phyloP scores from a whole-genome alignment of 2,888 invertebrate species.

The Balanococcus diminutus region DNA sequence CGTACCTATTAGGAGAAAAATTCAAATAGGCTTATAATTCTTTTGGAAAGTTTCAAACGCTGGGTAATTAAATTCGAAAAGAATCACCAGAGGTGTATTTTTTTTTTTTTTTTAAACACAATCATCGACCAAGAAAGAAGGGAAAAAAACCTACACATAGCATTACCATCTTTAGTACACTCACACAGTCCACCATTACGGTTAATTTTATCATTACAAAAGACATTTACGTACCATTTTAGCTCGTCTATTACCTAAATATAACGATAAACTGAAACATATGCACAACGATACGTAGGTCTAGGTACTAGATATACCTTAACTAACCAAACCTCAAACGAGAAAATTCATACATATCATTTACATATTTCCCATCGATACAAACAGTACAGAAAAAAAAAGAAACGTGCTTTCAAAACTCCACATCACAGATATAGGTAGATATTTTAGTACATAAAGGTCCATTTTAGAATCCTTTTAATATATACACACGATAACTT shows the following conservation, averaged over 20 bases:
- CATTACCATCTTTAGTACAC: background rate
- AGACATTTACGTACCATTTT: conserved; percentile 16
- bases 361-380: conserved; percentile 23
- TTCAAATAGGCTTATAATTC: background rate
- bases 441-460: background rate
- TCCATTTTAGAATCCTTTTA: background rate
- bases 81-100: background rate
- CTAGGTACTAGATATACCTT: background rate
- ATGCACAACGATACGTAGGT: background rate
- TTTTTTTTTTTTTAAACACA: background rate
- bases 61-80: background rate
- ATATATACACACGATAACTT: too few species aligned
- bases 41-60: background rate
- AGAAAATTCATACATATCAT: conserved; percentile 10
- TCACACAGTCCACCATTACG: background rate
- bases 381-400: background rate
- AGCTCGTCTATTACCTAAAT: background rate
- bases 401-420: background rate
- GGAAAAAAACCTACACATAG: background rate
- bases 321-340: background rate
- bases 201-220: conserved; percentile 7
- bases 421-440: background rate
- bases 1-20: too few species aligned
- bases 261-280: background rate
- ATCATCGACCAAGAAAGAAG: too few species aligned